Base-by-base conservation (phyloP, 1,140 invertebrate genomes). In the Apis laboriosa region DNA sequence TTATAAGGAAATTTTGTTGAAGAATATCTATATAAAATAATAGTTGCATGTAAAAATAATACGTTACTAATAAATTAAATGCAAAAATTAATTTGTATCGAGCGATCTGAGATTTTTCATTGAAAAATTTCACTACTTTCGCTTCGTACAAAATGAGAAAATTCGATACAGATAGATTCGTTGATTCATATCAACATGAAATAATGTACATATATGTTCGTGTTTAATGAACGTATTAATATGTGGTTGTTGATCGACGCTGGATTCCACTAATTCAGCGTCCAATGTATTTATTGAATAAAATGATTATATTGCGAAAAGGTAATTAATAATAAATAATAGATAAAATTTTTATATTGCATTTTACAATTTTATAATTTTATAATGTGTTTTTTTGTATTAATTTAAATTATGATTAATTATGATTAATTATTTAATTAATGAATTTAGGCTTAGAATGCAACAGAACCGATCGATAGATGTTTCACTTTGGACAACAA, bases 391-490 rank as follows among this genome's bases (percentile, higher is more conserved):
- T 43, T 66, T 2, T 5, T 28, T 19, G 9, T 1, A 17, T 9
- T 28, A 0, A 28, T 28, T 17, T 1, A 64, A 19, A 28, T 19
- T 34, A 34, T 9, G 7, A 28, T 9, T 28, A 28, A 28, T 28
- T 28, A 17, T 64, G 3, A 9, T 34, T 80, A 19, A 67, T 84
- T 76, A 66, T 76, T 88, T 58, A 1, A 9, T 53, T 61, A n/a
- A 51, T 49, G 2, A n/a, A n/a, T 73, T 21, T 2, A 43, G 24
- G 12, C 74, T 75, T 85, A 94, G 93, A 89, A 94, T 94, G 93
- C 90, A 93, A 86, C 91, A 89, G 90, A 84, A 86, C 88, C 91
- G 92, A 91, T 91, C 93, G 91, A 93, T 89, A 86, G 92, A 93
- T 67, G 84, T 92, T 53, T 87, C 89, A 85, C 91, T 92, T 89